These are phyloP conservation scores for Eonycteris spelaea DNA, from an alignment of 2,113 vertebrate species.

Conservation along the genomic window DNA sequence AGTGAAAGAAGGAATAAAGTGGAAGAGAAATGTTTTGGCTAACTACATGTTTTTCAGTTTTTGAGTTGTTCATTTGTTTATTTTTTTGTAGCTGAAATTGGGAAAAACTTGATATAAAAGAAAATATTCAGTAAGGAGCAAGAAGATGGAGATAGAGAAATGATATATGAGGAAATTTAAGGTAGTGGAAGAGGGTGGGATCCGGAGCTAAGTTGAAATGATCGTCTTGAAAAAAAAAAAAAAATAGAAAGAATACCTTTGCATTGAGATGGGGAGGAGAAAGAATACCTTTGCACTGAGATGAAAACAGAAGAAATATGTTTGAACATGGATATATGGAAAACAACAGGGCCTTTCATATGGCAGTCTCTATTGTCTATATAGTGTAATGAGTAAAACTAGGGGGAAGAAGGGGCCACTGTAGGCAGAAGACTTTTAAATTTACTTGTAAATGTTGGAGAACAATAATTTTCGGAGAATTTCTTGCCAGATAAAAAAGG, in stretches of 20 bases:
- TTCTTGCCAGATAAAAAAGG: neutral
- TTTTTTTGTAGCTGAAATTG: neutral
- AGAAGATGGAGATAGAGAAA: neutral
- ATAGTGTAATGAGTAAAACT: neutral
- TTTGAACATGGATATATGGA: neutral
- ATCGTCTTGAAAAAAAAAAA: neutral
- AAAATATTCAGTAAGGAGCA: neutral
- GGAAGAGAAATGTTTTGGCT: neutral
- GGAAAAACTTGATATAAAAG: neutral
- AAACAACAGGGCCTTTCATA: neutral
- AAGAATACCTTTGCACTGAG: neutral
- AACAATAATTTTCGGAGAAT: neutral
- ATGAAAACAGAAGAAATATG: neutral
- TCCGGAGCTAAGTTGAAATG: neutral
- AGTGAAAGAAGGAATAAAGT: neutral
- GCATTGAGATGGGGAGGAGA: neutral
- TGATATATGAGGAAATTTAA: neutral
- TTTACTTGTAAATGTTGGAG: neutral
- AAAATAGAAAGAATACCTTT: neutral
- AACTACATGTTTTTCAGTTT: neutral
- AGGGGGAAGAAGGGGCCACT: neutral
- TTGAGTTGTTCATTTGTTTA: too few relatives aligned
- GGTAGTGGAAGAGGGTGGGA: neutral
- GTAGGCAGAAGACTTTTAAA: neutral
- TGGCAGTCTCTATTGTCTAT: neutral